Base-by-base conservation (phyloP, 2,113 vertebrate genomes). In the Catharus bicknelli region DNA sequence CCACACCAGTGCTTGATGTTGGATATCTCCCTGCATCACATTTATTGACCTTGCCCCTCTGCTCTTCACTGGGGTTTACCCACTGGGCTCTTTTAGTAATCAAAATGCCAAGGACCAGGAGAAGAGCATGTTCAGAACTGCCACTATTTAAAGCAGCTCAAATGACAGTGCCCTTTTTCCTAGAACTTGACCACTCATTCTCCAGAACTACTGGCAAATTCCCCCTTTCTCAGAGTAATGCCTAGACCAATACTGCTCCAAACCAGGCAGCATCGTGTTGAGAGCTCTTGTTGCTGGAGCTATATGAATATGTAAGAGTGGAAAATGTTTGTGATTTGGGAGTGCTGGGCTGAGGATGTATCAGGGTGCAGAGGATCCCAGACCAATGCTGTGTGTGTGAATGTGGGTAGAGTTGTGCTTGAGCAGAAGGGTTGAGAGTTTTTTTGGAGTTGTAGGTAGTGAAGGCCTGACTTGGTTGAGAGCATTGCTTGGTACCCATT, bases 121-220 rank as follows among this genome's bases (percentile, higher is more conserved):
- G 91, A 85, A 67, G 48, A 26, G 10, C 1, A 0, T 29, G 15
- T 51, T 94, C 91, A 57, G 54, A 90, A n/a, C n/a, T 83, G 67
- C 55, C 11, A 11, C 47, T 36, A 16, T 38, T 69, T 58, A 69
- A 86, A 75, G 26, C 62, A 90, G 75, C 78, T 93, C 85, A 94
- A 74, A 51, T 94, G 62, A 68, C 89, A 83, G 62, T 90, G 83
- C 50, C 80, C 80, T 93, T 75, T 85, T 93, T 17, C 90, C 70
- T 64, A 79, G 74, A 78, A 80, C 54, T 34, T 55, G 22, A 50
- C 50, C 42, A 82, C 48, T 70, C 53, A 36, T 57, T 67, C 26
- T 55, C 27, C 21, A 53, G 70, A 50, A 36, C 45, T 85, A n/a
- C 26, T 17, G 17, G 18, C 20, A 51, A 51, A 38, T 67, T 50